Base-by-base conservation (phyloP, 1,140 invertebrate genomes). In the Pogonus chalceus region DNA sequence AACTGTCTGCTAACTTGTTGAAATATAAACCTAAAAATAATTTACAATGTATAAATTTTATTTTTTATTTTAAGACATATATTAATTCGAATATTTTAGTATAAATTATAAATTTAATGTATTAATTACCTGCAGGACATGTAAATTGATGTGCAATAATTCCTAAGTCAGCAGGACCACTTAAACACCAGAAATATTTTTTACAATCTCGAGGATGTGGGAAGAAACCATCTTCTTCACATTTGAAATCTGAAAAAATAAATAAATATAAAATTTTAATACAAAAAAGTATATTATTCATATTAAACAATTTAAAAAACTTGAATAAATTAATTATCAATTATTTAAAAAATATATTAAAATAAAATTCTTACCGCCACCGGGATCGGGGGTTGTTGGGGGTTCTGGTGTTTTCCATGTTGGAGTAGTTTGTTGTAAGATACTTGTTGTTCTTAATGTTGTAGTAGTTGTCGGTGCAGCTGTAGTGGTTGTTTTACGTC, bases 111-210 rank as follows among this genome's bases (percentile, higher is more conserved):
- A 54, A n/a, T n/a, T n/a, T 35, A 35, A 2, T 12, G 22, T 55
- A 12, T 22, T 23, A 21, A 47, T 59, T 74, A 79, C 85, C 88
- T 52, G 90, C 90, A 0, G 92, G 91, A 66, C 92, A 96, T 2
- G 90, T 94, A 64, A 96, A 96, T 62, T 91, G 87, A 75, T 95
- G 90, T 7, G 90, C 89, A 18, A 95, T 88, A 43, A 94, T 85
- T 43, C 91, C 92, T 23, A 92, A 74, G 57, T 91, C 87, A 3
- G 90, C 87, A 0, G 90, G 87, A 1, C 90, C 90, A 59, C 92
- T 88, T 39, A 95, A 71, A 69, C 92, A 96, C 91, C 91, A 94
- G 70, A 91, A 95, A 62, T 96, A 96, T 65, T 94, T 94, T 66
- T 92, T 91, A 69, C 92, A 96, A 65, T 94, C 90, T 24, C 86